phyloP scores from a whole-genome alignment of 2,113 vertebrate species.

The Callaeas wilsoni region DNA sequence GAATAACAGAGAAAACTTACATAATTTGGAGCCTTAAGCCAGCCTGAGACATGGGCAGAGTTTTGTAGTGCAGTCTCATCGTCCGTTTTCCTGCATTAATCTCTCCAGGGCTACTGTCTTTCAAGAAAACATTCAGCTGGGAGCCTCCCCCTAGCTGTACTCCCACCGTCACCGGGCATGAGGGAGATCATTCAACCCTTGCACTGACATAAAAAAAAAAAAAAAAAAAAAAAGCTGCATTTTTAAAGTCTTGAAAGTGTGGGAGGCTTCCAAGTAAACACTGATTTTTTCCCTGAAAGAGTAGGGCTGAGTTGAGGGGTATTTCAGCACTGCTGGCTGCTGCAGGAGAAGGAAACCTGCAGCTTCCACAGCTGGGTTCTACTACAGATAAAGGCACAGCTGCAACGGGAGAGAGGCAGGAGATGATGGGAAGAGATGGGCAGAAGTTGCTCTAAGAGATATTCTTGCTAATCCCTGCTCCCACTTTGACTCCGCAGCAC shows the following conservation, averaged over 20 bases:
- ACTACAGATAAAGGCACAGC: neutral
- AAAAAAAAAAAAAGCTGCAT: neutral
- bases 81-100: fast-evolving
- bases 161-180: fast-evolving
- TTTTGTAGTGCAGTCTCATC: neutral
- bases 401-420: neutral
- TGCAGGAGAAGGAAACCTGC: neutral
- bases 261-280: neutral
- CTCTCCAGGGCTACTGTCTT: neutral
- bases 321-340: neutral
- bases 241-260: neutral
- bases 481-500: neutral
- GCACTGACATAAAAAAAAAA: neutral
- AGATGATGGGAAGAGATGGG: neutral
- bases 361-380: neutral
- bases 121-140: neutral
- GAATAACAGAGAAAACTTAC: neutral
- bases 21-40: neutral
- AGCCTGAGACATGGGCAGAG: neutral
- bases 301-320: neutral
- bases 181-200: neutral
- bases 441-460: neutral
- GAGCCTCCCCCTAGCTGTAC: neutral
- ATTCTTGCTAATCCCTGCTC: neutral
- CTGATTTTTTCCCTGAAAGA: neutral